phyloP scores from a whole-genome alignment of 2,113 vertebrate species.

The Dasyornis broadbenti region DNA sequence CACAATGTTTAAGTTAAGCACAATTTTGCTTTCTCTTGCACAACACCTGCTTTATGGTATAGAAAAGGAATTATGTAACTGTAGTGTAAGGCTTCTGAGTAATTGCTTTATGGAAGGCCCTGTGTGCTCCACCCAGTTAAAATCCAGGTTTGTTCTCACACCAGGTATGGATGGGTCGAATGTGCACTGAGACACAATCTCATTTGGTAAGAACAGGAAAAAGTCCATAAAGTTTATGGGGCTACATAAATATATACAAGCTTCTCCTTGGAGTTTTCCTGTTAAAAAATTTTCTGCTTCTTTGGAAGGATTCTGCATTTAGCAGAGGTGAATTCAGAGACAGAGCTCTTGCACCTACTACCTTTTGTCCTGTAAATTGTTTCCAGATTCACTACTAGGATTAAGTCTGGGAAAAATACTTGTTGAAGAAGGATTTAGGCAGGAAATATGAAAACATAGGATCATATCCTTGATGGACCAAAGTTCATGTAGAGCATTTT shows the following conservation, averaged over 20 bases:
- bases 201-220: background rate
- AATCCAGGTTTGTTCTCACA: background rate
- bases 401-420: background rate
- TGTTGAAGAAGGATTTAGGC: background rate
- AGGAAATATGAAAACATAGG: background rate
- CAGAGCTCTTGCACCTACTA: background rate
- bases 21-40: background rate
- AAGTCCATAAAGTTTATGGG: background rate
- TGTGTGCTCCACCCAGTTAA: background rate
- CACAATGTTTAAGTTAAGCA: background rate
- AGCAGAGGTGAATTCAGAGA: background rate
- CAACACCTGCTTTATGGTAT: background rate
- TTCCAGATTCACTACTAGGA: background rate
- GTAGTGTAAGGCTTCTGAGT: background rate
- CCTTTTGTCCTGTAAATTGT: background rate
- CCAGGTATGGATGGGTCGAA: background rate
- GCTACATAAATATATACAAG: background rate
- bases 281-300: background rate
- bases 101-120: background rate
- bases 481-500: background rate
- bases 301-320: background rate
- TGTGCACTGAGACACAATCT: background rate
- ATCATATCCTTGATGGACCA: background rate
- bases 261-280: background rate
- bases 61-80: background rate